Conservation (phyloP, 2,797 vertebrate species). For the Tragopan temminckii region DNA sequence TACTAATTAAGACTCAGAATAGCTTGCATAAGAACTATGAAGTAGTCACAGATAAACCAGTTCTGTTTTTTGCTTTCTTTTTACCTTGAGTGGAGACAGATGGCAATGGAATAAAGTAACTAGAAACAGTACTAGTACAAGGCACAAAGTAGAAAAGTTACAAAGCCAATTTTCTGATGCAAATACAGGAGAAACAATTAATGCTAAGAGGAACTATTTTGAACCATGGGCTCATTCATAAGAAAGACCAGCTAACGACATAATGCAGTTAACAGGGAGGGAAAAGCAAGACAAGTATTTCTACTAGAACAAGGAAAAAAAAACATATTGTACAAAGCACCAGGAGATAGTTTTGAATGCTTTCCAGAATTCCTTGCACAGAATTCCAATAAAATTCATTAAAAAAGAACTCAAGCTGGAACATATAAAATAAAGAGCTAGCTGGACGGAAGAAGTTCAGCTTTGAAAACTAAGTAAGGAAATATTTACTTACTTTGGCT, state of each 20-base stretch:
- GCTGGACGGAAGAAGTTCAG: neutral
- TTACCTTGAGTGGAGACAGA: neutral
- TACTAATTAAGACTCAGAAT: neutral
- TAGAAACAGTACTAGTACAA: neutral
- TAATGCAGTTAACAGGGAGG: neutral
- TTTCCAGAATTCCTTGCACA: neutral
- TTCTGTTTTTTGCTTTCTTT: neutral
- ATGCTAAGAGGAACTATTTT: neutral
- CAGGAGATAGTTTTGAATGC: neutral
- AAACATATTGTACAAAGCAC: neutral
- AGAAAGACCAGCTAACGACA: neutral
- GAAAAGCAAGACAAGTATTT: neutral
- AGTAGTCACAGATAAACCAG: neutral
- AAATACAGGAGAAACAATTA: neutral
- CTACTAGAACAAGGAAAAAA: neutral
- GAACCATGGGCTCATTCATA: accelerated
- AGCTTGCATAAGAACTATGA: neutral
- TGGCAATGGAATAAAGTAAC: neutral
- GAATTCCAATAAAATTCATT: neutral
- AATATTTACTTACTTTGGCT: neutral
- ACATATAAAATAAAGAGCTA: neutral
- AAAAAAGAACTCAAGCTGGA: neutral
- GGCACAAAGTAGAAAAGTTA: neutral
- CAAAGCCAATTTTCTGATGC: neutral
- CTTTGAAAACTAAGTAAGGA: neutral